Evolutionary conservation across 2,797 vertebrate species (phyloP).

Genomic region (Danio tinwini): DNA sequence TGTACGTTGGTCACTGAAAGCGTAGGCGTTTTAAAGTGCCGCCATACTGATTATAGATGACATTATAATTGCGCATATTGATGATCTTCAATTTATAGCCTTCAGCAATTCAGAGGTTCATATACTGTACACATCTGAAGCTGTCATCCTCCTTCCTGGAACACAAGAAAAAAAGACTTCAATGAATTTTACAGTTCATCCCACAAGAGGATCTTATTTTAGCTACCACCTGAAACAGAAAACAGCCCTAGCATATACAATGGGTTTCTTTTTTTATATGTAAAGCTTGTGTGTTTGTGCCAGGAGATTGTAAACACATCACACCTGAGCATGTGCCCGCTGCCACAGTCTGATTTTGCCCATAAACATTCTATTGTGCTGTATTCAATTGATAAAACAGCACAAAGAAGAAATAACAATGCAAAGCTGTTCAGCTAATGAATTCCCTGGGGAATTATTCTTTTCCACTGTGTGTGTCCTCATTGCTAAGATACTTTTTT

Average conservation of each 20-base stretch:
- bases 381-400: neutral
- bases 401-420: neutral
- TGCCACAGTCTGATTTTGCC: neutral
- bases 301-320: neutral
- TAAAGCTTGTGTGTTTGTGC: neutral
- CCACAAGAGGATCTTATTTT: neutral
- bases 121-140: neutral
- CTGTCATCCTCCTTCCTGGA: slow-evolving; percentile 43
- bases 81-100: slow-evolving; percentile 21
- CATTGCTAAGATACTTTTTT: neutral
- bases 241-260: neutral
- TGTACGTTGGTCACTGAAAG: neutral
- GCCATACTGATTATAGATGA: slow-evolving; percentile 44
- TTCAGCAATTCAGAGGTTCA: slow-evolving; percentile 7
- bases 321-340: neutral
- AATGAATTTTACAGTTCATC: slow-evolving; percentile 12
- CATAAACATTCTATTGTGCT: neutral
- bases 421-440: neutral
- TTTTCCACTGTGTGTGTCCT: slow-evolving; percentile 8
- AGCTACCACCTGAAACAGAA: slow-evolving; percentile 7
- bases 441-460: slow-evolving; percentile 9
- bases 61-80: slow-evolving; percentile 10
- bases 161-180: slow-evolving; percentile 16
- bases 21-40: slow-evolving; percentile 8
- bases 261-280: neutral